phyloP scores from a whole-genome alignment of 2,113 vertebrate species.

The Gobius niger region DNA sequence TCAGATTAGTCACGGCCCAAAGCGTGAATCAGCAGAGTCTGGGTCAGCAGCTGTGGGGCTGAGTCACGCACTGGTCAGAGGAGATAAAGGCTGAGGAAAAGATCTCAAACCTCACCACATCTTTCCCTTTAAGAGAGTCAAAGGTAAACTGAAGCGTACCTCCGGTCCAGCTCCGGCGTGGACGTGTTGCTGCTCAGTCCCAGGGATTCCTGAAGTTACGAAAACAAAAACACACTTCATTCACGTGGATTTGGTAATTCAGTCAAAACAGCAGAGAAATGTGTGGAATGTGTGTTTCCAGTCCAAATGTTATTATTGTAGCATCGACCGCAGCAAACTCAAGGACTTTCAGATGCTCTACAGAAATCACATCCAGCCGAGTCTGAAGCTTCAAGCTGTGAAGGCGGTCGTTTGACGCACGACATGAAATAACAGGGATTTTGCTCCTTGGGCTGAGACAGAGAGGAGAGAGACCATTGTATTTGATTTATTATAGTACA shows the following conservation, averaged over 20 bases:
- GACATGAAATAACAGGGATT: conserved; percentile 31
- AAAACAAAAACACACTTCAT: conserved; percentile 10
- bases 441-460: no score
- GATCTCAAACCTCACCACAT: background rate
- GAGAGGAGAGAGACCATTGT: no score
- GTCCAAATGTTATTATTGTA: conserved; percentile 2
- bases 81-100: background rate
- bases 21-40: background rate
- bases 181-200: conserved; percentile 84
- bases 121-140: background rate
- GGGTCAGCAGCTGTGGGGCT: background rate
- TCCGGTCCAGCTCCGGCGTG: conserved; percentile 89
- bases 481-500: no score
- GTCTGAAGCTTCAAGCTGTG: conserved; percentile 12
- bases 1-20: background rate
- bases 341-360: background rate
- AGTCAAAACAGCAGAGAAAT: conserved; percentile 1
- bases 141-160: conserved; percentile 75
- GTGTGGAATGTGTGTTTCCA: background rate
- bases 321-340: conserved; percentile 3
- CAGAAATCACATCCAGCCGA: background rate
- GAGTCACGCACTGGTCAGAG: background rate
- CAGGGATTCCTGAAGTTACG: conserved; percentile 83
- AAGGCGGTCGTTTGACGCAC: conserved; percentile 34
- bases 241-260: background rate